Evolutionary conservation across 2,888 invertebrate genomes (phyloP).

Genomic region (Drosophila pseudotalamancana): DNA sequence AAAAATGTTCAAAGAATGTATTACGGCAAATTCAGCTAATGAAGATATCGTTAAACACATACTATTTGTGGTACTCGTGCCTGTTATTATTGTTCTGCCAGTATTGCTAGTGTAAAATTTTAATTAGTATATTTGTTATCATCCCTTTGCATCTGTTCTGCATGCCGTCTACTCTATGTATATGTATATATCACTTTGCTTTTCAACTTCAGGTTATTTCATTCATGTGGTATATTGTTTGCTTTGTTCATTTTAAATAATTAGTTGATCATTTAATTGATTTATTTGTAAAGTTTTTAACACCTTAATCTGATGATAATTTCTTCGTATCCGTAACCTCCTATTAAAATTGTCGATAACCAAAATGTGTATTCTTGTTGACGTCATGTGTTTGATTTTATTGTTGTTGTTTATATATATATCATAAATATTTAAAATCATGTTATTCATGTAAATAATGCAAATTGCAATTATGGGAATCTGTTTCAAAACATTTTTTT

Average conservation of each 20-base stretch:
- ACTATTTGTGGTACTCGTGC: slow-evolving; percentile 30
- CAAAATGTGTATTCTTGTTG: not conserved
- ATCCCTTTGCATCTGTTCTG: slow-evolving; percentile 24
- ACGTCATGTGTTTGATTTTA: not conserved
- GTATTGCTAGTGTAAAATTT: slow-evolving; percentile 15
- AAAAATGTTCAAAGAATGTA: slow-evolving; percentile 69
- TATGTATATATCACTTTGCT: slow-evolving; percentile 17
- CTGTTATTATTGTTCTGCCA: slow-evolving; percentile 21
- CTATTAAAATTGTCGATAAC: not conserved
- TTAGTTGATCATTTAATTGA: slow-evolving; percentile 3
- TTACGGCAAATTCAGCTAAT: slow-evolving; percentile 57
- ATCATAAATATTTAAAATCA: slow-evolving; percentile 1
- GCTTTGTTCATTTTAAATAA: slow-evolving; percentile 5
- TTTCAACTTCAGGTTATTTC: not conserved
- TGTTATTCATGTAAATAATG: slow-evolving; percentile 3
- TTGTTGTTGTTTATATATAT: not conserved
- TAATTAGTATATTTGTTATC: slow-evolving; percentile 21
- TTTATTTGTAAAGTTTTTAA: slow-evolving; percentile 3
- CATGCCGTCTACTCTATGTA: slow-evolving; percentile 22
- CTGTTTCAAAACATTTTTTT: not conserved
- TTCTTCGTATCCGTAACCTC: not conserved
- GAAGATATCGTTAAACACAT: slow-evolving; percentile 38
- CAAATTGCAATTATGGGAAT: slow-evolving; percentile 13
- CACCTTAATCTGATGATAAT: not conserved
- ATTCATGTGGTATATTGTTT: slow-evolving; percentile 24